Evolutionary conservation across 2,113 vertebrate genomes (phyloP).

Genomic region (Notarius quadriscutis): DNA sequence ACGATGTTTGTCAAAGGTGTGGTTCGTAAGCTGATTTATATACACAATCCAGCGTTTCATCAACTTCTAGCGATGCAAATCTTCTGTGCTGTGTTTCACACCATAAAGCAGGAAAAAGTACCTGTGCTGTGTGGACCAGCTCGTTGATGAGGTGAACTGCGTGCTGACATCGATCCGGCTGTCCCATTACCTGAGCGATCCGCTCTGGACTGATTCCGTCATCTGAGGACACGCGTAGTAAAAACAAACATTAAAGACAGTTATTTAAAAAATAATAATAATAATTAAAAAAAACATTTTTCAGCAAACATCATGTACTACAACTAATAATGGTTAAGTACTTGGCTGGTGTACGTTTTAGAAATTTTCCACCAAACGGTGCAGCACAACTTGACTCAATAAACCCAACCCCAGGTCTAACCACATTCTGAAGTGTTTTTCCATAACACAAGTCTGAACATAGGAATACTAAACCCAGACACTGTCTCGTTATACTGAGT

Average conservation of each 20-base stretch:
- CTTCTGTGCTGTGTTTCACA: background rate
- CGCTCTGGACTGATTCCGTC: conserved; percentile 92
- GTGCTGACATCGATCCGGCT: conserved; percentile 92
- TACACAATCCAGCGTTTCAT: background rate
- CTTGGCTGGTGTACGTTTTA: background rate
- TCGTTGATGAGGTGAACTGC: conserved; percentile 95
- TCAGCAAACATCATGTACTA: background rate
- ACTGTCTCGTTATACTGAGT: background rate
- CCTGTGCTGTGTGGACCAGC: conserved; percentile 95
- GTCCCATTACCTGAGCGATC: conserved; percentile 95
- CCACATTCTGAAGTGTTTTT: background rate
- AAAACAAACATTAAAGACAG: background rate
- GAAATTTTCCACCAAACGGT: too few species aligned
- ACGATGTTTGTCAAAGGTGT: background rate
- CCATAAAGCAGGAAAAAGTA: conserved; percentile 48
- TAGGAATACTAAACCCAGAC: background rate
- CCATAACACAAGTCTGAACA: background rate
- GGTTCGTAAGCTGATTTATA: background rate
- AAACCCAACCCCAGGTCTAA: background rate
- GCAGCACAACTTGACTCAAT: background rate
- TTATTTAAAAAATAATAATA: too few species aligned
- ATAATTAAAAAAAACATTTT: background rate
- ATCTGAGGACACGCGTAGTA: conserved; percentile 69
- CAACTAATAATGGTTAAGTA: background rate
- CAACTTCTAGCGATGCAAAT: background rate